phyloP scores from a whole-genome alignment of 2,797 vertebrate genomes.

The Echeneis naucrates region DNA sequence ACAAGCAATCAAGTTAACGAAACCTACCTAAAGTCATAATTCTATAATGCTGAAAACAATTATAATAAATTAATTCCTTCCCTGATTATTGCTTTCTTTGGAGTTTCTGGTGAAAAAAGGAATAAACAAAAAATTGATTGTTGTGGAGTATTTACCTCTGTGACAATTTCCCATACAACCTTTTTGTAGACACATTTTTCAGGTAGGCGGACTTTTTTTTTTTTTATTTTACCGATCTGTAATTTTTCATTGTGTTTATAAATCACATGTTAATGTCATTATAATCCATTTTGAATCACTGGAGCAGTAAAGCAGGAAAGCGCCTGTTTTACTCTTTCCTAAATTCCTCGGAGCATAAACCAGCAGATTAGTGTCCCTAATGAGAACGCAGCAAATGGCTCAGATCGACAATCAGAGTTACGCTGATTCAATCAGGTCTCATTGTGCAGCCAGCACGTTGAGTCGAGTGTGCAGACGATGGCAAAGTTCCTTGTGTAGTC shows the following conservation, averaged over 20 bases:
- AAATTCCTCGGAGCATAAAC: neutral
- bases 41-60: constrained; percentile 23
- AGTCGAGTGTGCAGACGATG: neutral
- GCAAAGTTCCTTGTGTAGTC: neutral
- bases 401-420: neutral
- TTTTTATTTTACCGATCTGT: neutral
- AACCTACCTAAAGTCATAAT: constrained; percentile 1
- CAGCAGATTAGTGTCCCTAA: neutral
- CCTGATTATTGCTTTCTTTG: constrained; percentile 31
- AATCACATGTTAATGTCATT: neutral
- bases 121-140: constrained; percentile 25
- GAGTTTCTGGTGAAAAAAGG: constrained; percentile 11
- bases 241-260: neutral
- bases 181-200: neutral
- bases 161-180: neutral
- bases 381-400: neutral
- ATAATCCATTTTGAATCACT: neutral
- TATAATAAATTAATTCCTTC: constrained; percentile 1
- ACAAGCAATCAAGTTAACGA: constrained; percentile 24
- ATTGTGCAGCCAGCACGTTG: neutral
- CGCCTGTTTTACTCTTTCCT: neutral
- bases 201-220: neutral
- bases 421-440: neutral
- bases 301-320: neutral
- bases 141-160: constrained; percentile 20